Conservation (phyloP, 2,113 vertebrate species). For the Gallinago undulata region DNA sequence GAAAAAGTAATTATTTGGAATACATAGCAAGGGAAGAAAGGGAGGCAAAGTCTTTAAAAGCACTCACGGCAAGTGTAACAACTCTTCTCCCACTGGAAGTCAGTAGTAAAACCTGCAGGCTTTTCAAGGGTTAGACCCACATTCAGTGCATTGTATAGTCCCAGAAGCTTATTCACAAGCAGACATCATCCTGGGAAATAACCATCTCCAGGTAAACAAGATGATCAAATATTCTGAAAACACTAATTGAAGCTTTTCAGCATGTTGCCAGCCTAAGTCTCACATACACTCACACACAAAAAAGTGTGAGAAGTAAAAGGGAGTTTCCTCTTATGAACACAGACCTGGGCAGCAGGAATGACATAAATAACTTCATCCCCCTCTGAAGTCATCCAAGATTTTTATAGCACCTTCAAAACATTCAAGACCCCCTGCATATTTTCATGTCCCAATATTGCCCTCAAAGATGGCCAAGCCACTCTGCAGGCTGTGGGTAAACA, state of each 20-base stretch:
- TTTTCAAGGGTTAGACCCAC: neutral
- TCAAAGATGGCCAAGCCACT: neutral
- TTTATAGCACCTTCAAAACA: neutral
- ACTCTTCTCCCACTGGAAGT: neutral
- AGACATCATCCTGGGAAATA: neutral
- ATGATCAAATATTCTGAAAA: neutral
- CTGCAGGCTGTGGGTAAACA: neutral
- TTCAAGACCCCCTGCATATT: neutral
- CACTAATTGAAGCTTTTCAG: neutral
- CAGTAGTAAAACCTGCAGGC: neutral
- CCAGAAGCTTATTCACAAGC: neutral
- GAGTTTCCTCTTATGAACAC: neutral
- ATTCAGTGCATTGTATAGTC: neutral
- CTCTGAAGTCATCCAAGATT: neutral
- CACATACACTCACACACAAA: neutral
- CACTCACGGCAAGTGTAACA: neutral
- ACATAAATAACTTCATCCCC: neutral
- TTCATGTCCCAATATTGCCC: accelerated
- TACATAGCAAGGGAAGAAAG: neutral
- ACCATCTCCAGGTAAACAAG: neutral
- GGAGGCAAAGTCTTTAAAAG: neutral
- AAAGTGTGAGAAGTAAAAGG: neutral
- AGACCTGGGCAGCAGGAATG: neutral
- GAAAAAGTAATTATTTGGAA: neutral
- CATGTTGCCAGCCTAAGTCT: neutral